Base-by-base conservation (phyloP, 2,888 invertebrate genomes). In the Cotesia congregata region DNA sequence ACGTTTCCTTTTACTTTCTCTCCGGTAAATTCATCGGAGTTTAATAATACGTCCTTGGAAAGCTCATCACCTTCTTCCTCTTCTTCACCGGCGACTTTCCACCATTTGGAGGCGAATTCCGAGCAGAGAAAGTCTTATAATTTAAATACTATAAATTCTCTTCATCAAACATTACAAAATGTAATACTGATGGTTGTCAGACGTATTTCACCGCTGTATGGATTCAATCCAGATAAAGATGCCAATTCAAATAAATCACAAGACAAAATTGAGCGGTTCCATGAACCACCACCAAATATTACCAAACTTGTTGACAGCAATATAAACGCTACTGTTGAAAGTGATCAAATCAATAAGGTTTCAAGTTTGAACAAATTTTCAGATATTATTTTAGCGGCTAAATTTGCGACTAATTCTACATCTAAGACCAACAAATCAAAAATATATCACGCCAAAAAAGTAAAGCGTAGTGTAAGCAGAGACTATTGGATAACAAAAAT, bases 401-500 rank as follows among this genome's bases (percentile, higher is more conserved):
- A 50, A 50, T 50, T 50, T 7, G 50, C 7, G 7, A 3, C 12
- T 12, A 9, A 50, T 50, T 50, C 50, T 12, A 50, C 50, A 50
- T 7, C 50, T 50, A 50, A 30, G 3, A 30, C 3, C 3, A 30
- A 30, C 3, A 69, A 41, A 5, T 64, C 39, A 9, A 59, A 76
- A 12, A 65, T 41, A 59, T 40, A 5, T 38, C 77, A 59, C 67
- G 76, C 17, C 41, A 68, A 50, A 62, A 67, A 77, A 9, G 69
- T 38, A 0, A 79, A 77, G 70, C 76, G 80, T 20, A 70, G 50
- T 64, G 64, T 17, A 38, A 67, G 7, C 15, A 65, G 41, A 12
- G 72, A 76, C n/a, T 30, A 70, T 41, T 85, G 82, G 81, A 77
- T 83, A 38, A 78, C 62, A 9, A 78, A 74, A 12, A 79, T 82